Base-by-base conservation (phyloP, 1,140 invertebrate genomes). In the Nomia melanderi region DNA sequence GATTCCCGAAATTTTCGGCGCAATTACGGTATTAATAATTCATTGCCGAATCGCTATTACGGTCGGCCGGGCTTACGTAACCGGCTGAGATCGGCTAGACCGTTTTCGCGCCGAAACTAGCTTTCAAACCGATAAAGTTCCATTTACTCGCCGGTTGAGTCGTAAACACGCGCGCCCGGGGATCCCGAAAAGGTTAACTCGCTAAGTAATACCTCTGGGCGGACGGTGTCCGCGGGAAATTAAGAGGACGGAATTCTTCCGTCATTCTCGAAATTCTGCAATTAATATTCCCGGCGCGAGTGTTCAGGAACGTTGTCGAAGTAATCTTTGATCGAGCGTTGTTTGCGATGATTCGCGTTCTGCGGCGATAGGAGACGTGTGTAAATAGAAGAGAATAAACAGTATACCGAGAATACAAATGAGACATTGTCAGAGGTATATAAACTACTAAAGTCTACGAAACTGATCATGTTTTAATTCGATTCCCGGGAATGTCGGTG, bases 1-100 rank as follows among this genome's bases (percentile, higher is more conserved):
- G 59, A 33, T 39, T 9, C 25, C 20, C 31, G 1, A 12, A 57
- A 54, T 12, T 27, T 69, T 53, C 27, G 23, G 6, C 31, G 23
- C 50, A 17, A 69, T 57, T 57, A 44, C 9, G 29, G 20, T 60
- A 47, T 44, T 60, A 44, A 59, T n/a, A 20, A 31, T 70, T 69
- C 53, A 31, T 69, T 41, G 31, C 23, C 8, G 14, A 4, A 9
- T 53, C 17, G 25, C 47, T 65, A 23, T 53, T n/a, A 31, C 17
- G 17, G 20, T 6, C 31, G 44, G 44, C 8, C 33, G n/a, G 33
- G 3, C n/a, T 54, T 54, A 29, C 12, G 31, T 27, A 66, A 65
- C 23, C 8, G 0, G 53, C 4, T 11, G 54, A 29, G 2, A 9
- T 11, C 2, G n/a, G 12, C 54, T n/a, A 33, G 14, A 33, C 5